These are phyloP conservation scores for Fringilla coelebs DNA, from an alignment of 2,797 vertebrate species.

Conservation along the genomic window DNA sequence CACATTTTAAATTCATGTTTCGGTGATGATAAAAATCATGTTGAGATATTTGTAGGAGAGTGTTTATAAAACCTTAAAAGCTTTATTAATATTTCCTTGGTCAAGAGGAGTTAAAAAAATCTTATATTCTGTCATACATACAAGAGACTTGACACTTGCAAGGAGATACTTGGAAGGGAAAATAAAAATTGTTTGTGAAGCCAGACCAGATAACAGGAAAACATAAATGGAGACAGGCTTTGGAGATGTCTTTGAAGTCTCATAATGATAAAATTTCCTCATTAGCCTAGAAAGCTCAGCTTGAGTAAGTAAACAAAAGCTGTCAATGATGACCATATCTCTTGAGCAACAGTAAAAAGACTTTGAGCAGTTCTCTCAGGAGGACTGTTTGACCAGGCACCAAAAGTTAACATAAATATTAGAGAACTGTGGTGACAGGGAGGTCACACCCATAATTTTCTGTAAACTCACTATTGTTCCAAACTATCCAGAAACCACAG, in stretches of 20 bases:
- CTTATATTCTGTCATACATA: background rate
- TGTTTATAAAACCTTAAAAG: background rate
- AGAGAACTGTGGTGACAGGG: background rate
- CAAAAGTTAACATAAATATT: background rate
- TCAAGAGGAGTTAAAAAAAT: background rate
- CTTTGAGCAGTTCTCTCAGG: background rate
- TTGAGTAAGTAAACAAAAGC: background rate
- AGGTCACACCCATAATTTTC: background rate
- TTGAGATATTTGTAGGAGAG: background rate
- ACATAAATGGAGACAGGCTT: background rate
- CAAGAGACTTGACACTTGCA: background rate
- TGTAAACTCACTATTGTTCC: background rate
- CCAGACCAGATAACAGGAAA: background rate
- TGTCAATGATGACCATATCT: background rate
- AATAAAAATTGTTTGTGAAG: background rate
- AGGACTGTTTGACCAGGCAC: background rate
- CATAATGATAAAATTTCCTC: background rate
- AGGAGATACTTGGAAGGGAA: background rate
- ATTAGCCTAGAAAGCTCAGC: background rate
- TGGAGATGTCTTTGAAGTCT: background rate
- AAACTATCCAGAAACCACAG: background rate
- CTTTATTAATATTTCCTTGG: background rate
- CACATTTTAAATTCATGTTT: background rate
- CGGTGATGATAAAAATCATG: background rate
- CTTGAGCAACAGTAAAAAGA: fast-evolving